Percentiles rank a stretch among this genome's conserved stretches.
phyloP scores from a whole-genome alignment of 2,113 vertebrate species.

The Aplodontia rufa region DNA sequence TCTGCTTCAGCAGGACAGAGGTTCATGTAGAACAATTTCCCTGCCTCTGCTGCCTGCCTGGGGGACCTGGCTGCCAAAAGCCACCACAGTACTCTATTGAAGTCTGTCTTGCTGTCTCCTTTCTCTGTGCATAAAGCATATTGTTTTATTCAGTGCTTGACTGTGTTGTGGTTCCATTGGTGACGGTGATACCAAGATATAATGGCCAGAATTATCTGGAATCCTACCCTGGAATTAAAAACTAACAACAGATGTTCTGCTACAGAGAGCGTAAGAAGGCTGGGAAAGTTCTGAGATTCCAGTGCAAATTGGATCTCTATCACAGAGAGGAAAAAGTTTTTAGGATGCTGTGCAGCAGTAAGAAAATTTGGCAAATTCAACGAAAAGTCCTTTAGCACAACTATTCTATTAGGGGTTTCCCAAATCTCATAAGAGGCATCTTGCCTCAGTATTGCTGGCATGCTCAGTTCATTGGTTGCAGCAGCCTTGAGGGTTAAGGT shows the following conservation, averaged over 20 bases:
- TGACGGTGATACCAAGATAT: background rate
- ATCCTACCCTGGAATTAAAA: background rate
- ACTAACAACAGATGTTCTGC: background rate
- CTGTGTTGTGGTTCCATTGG: background rate
- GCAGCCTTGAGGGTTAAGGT: background rate
- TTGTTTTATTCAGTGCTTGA: background rate
- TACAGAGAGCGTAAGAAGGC: background rate
- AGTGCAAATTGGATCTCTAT: background rate
- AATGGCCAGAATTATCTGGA: background rate
- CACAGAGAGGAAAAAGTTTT: background rate
- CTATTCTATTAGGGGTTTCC: background rate
- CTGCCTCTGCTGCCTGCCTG: background rate
- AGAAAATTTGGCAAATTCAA: background rate
- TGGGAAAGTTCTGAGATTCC: background rate
- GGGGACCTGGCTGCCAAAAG: background rate
- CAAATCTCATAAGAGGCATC: background rate
- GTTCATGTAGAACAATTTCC: background rate
- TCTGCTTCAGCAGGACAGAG: background rate
- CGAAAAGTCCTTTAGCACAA: background rate
- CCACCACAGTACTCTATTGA: background rate
- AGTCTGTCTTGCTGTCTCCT: background rate
- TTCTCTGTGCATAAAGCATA: background rate
- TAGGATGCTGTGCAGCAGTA: background rate
- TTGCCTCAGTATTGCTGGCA: too few relatives aligned
- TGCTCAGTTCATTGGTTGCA: background rate